Evolutionary conservation across 2,888 invertebrate species (phyloP).

Genomic region (Rhingia rostrata): DNA sequence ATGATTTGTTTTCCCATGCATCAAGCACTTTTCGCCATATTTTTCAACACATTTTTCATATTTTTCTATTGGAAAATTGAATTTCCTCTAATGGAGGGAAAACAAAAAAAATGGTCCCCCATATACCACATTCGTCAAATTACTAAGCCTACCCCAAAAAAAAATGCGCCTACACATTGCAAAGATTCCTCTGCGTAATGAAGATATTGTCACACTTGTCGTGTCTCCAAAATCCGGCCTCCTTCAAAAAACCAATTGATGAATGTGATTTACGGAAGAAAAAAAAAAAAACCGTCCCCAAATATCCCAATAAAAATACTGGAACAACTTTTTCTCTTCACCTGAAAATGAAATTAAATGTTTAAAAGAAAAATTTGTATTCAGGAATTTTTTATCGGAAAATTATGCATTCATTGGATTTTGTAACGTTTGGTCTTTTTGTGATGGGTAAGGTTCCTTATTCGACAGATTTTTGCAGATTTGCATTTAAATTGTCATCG

Average conservation of each 20-base stretch:
- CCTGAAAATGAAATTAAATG: constrained; percentile 67
- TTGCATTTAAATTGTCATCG: constrained; percentile 71
- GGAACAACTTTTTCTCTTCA: constrained; percentile 8
- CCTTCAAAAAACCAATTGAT: constrained; percentile 8
- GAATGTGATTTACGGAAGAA: constrained; percentile 48
- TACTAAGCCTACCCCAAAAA: background rate
- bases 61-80: constrained; percentile 40
- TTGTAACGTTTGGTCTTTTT: constrained; percentile 17
- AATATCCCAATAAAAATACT: constrained; percentile 4
- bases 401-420: constrained; percentile 69
- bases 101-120: background rate
- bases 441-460: constrained; percentile 21
- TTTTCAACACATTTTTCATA: constrained; percentile 26
- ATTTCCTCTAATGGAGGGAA: constrained; percentile 36
- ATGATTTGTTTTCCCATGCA: constrained; percentile 25
- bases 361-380: constrained; percentile 69
- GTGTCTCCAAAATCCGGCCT: constrained; percentile 1
- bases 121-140: constrained; percentile 23
- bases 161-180: constrained; percentile 10
- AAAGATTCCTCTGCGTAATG: constrained; percentile 6
- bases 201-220: constrained; percentile 39
- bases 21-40: constrained; percentile 32
- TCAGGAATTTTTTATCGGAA: constrained; percentile 69
- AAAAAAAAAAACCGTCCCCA: constrained; percentile 8
- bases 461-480: constrained; percentile 57